These are phyloP conservation scores for Dynastes hyllus DNA, from an alignment of 2,888 invertebrate species.

Conservation along the genomic window DNA sequence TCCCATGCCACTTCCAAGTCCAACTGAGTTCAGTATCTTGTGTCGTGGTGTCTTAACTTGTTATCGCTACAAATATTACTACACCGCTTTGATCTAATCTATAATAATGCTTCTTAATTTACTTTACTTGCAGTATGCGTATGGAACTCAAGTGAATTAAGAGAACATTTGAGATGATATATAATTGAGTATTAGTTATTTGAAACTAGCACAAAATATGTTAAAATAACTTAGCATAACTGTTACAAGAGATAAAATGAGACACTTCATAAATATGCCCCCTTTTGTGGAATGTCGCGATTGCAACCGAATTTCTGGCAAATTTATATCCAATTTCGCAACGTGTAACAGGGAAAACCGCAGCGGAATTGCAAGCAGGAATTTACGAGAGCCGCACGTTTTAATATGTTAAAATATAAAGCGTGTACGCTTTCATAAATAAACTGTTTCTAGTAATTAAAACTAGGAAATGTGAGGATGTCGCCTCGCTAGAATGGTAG, in stretches of 20 bases:
- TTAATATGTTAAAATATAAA: constrained; percentile 65
- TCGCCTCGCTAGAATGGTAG: constrained; percentile 18
- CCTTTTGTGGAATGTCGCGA: constrained; percentile 4
- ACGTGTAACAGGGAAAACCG: constrained; percentile 63
- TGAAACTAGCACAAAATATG: no score
- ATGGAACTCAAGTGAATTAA: no score
- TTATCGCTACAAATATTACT: no score
- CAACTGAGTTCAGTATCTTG: no score
- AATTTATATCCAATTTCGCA: constrained; percentile 59
- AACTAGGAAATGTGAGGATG: constrained; percentile 56
- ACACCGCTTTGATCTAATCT: no score
- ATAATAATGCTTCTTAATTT: no score
- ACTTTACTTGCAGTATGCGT: no score
- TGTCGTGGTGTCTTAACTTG: no score
- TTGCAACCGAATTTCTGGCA: constrained; percentile 49
- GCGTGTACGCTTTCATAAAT: constrained; percentile 63
- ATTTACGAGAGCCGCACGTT: constrained; percentile 66
- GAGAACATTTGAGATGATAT: no score
- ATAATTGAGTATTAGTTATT: no score
- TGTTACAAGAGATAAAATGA: neutral
- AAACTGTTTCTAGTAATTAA: constrained; percentile 65
- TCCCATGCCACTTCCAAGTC: no score
- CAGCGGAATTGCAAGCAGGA: constrained; percentile 63
- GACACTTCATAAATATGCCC: constrained; percentile 5
- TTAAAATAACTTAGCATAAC: no score